Conservation (phyloP, 2,113 vertebrate species). For the Chaetodon trifascialis region DNA sequence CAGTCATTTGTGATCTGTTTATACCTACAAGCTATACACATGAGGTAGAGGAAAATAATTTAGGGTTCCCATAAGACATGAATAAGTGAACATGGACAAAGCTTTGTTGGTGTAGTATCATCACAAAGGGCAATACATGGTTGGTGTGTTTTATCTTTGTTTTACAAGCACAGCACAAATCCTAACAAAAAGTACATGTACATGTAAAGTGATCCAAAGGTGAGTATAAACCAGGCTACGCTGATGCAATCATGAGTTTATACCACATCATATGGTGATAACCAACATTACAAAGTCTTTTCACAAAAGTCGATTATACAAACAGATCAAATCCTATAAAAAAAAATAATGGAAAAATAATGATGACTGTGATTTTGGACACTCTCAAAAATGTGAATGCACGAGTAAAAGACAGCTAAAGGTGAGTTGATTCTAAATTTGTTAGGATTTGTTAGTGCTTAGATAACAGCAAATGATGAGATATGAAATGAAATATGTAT, state of each 20-base stretch:
- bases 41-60: constrained; percentile 99
- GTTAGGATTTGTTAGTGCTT: constrained; percentile 86
- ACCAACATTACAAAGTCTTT: constrained; percentile 44
- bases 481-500: constrained; percentile 69
- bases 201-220: constrained; percentile 49
- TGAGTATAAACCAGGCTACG: constrained; percentile 36
- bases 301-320: constrained; percentile 57
- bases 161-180: constrained; percentile 80
- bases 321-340: constrained; percentile 60
- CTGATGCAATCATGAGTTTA: constrained; percentile 40
- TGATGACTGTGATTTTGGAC: constrained; percentile 53
- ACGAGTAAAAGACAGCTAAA: constrained; percentile 25
- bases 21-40: constrained; percentile 98
- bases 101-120: constrained; percentile 85
- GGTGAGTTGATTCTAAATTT: constrained; percentile 58
- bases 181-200: constrained; percentile 71
- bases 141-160: constrained; percentile 65
- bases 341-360: constrained; percentile 43
- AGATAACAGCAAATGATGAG: constrained; percentile 56
- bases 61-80: constrained; percentile 94
- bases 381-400: constrained; percentile 38
- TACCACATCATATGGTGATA: constrained; percentile 15
- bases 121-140: constrained; percentile 76
- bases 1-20: constrained; percentile 98
- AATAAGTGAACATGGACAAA: constrained; percentile 87